phyloP scores from a whole-genome alignment of 2,113 vertebrate species.

The Xiphophorus hellerii region DNA sequence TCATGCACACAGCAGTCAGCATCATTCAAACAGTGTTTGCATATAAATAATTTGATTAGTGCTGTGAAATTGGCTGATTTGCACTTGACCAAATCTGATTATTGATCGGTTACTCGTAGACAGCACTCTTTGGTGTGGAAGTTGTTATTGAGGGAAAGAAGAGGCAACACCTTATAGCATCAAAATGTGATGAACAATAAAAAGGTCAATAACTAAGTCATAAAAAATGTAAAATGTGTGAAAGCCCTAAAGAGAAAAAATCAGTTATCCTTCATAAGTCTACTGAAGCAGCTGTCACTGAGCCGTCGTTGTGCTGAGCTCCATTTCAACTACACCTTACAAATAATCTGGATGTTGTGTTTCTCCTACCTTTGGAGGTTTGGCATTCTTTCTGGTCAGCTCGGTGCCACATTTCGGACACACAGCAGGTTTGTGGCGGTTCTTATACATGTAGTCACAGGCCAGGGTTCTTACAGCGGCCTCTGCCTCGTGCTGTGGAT shows the following conservation, averaged over 20 bases:
- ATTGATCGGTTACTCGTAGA: no score
- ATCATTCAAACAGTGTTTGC: no score
- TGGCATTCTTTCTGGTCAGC: conserved; percentile 86
- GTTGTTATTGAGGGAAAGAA: not conserved
- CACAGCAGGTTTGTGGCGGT: conserved; percentile 92
- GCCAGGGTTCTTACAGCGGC: conserved; percentile 94
- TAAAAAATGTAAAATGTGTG: no score
- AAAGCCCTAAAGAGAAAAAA: no score
- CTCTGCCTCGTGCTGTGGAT: conserved; percentile 93
- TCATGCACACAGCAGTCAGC: not conserved
- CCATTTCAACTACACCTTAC: not conserved
- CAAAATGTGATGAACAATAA: no score
- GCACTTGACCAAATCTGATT: no score
- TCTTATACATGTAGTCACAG: conserved; percentile 94
- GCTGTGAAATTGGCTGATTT: no score
- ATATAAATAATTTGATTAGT: no score
- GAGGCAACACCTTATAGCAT: not conserved
- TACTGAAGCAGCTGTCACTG: no score
- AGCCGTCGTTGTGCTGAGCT: no score
- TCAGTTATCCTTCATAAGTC: no score
- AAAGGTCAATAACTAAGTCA: no score
- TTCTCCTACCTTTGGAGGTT: conserved; percentile 70
- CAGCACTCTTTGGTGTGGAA: not conserved
- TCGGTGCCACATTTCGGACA: conserved; percentile 94
- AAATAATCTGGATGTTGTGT: not conserved